Evolutionary conservation across 2,888 invertebrate genomes (phyloP).

Genomic region (Hirtodrosophila cameraria): DNA sequence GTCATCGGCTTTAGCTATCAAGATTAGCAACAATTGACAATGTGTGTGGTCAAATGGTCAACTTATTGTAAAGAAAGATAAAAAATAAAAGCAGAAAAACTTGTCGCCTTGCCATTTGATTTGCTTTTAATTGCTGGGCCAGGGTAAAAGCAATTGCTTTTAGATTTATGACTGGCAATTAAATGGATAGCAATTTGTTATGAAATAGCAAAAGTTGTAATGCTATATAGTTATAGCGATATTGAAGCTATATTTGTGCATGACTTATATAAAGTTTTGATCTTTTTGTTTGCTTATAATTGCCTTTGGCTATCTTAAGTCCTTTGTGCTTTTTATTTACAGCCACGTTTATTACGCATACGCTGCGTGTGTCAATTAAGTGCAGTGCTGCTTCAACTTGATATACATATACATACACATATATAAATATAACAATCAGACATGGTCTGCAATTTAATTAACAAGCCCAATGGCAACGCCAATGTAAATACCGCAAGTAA

Average conservation of each 20-base stretch:
- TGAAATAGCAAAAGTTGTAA: conserved; percentile 1
- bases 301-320: neutral
- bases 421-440: neutral
- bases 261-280: conserved; percentile 8
- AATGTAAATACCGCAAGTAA: neutral
- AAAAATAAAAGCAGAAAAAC: conserved; percentile 12
- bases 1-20: conserved; percentile 47
- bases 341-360: conserved; percentile 5
- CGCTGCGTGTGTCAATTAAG: neutral
- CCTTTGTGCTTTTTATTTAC: neutral
- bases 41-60: conserved; percentile 35
- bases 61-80: conserved; percentile 19
- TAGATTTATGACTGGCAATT: conserved; percentile 62
- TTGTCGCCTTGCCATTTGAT: conserved; percentile 56
- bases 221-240: conserved; percentile 12
- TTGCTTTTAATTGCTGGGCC: conserved; percentile 60
- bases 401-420: too few species aligned
- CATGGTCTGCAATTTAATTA: neutral
- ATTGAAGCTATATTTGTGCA: conserved; percentile 4
- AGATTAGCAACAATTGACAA: conserved; percentile 49
- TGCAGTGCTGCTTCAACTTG: neutral
- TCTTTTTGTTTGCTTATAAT: neutral
- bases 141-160: conserved; percentile 47
- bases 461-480: neutral
- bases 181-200: conserved; percentile 37